A percentile compares a stretch with the other conserved stretches of the same genome.
These are phyloP conservation scores for Drosophila meridionalis DNA, from an alignment of 2,888 invertebrate genomes.

Conservation along the genomic window DNA sequence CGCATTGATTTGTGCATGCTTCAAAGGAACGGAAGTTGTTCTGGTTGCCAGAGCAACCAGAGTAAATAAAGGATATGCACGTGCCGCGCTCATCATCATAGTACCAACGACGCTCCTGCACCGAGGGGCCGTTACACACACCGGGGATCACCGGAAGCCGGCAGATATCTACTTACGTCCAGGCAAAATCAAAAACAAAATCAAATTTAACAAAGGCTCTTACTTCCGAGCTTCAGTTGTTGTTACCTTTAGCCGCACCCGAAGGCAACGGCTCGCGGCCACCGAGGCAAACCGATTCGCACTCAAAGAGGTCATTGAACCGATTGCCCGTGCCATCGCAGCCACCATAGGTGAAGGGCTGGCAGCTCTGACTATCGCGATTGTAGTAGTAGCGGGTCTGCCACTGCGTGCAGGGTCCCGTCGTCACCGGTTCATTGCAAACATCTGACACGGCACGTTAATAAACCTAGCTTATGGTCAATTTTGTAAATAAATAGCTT, in stretches of 20 bases:
- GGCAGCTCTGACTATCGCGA: slow-evolving; percentile 87
- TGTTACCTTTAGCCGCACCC: slow-evolving; percentile 80
- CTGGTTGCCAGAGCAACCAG: slow-evolving; percentile 94
- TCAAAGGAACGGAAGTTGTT: slow-evolving; percentile 93
- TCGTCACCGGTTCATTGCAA: slow-evolving; percentile 88
- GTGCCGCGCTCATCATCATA: slow-evolving; percentile 89
- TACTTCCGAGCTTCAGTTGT: slow-evolving; percentile 30
- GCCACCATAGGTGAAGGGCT: slow-evolving; percentile 91
- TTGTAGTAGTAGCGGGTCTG: slow-evolving; percentile 90
- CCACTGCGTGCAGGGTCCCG: slow-evolving; percentile 90
- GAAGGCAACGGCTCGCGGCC: slow-evolving; percentile 86
- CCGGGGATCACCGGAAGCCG: slow-evolving; percentile 88
- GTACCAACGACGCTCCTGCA: slow-evolving; percentile 88
- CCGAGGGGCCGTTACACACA: slow-evolving; percentile 85
- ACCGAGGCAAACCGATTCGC: slow-evolving; percentile 89
- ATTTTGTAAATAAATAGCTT: too few relatives aligned
- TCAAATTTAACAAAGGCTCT: slow-evolving; percentile 24
- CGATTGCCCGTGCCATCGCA: slow-evolving; percentile 94
- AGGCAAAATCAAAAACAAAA: slow-evolving; percentile 42
- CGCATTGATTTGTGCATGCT: slow-evolving; percentile 89
- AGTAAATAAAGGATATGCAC: slow-evolving; percentile 93
- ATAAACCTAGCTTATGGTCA: slow-evolving; percentile 25
- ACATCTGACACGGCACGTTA: slow-evolving; percentile 87
- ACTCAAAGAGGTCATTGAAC: slow-evolving; percentile 91
- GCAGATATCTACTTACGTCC: slow-evolving; percentile 87